phyloP scores from a whole-genome alignment of 2,888 invertebrate species.

The Perizoma affinitatum region DNA sequence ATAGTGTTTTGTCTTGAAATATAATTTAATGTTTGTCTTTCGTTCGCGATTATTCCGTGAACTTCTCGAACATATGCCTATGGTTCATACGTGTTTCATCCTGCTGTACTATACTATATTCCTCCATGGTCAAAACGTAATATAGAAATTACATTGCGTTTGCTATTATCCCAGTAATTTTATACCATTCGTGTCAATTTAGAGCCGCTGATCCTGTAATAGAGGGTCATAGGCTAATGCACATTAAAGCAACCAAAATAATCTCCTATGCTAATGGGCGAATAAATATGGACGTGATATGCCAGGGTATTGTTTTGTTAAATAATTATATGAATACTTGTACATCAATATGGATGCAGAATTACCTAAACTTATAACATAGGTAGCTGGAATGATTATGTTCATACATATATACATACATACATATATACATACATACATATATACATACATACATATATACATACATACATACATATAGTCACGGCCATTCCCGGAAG shows the following conservation, averaged over 20 bases:
- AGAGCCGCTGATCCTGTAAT: conserved; percentile 42
- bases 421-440: neutral
- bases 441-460: neutral
- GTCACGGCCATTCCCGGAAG: too few species aligned
- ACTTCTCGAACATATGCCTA: too few species aligned
- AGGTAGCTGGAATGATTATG: neutral
- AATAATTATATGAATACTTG: conserved; percentile 18
- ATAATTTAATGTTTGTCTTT: too few species aligned
- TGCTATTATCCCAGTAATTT: conserved; percentile 35
- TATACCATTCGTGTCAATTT: conserved; percentile 50
- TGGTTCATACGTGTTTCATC: too few species aligned
- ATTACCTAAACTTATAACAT: neutral
- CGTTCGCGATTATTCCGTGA: too few species aligned
- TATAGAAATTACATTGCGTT: conserved; percentile 16
- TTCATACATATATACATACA: too few species aligned
- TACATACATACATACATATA: neutral
- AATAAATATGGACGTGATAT: conserved; percentile 30
- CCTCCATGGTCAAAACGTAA: conserved; percentile 4
- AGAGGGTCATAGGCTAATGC: conserved; percentile 53
- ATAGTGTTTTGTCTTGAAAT: too few species aligned
- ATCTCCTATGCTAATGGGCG: conserved; percentile 27
- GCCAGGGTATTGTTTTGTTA: conserved; percentile 29
- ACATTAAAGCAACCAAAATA: conserved; percentile 44
- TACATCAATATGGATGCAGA: neutral
- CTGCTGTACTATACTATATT: neutral